These are phyloP conservation scores for Magallana gigas DNA, from an alignment of 1,140 invertebrate species.

Conservation along the genomic window DNA sequence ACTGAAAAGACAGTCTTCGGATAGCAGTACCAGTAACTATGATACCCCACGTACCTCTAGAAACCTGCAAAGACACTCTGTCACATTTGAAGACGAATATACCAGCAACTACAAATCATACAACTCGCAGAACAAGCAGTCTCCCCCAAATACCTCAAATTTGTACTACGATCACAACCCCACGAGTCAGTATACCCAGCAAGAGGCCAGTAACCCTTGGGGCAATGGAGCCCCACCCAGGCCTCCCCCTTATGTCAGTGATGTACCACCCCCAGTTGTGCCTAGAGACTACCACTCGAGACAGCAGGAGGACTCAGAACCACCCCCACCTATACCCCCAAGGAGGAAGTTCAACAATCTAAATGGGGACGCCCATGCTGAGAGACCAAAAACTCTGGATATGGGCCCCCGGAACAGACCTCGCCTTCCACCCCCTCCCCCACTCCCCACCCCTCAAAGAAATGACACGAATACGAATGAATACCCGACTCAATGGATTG, in stretches of 20 bases:
- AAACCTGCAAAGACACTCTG: conserved; percentile 75
- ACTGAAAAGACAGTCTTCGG: conserved; percentile 73
- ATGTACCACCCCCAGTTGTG: conserved; percentile 78
- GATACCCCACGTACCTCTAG: conserved; percentile 73
- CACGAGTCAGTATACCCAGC: conserved; percentile 7
- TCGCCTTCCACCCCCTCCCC: conserved; percentile 54
- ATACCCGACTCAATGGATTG: conserved; percentile 53
- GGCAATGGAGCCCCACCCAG: conserved; percentile 20
- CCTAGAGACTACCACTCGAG: conserved; percentile 47
- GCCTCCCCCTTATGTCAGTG: conserved; percentile 18
- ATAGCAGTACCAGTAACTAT: conserved; percentile 73
- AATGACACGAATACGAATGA: conserved; percentile 54
- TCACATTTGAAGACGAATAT: conserved; percentile 77
- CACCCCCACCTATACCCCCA: conserved; percentile 58
- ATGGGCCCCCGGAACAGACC: conserved; percentile 60
- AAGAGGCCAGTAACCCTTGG: conserved; percentile 19
- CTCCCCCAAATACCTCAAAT: conserved; percentile 87
- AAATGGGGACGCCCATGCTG: conserved; percentile 58
- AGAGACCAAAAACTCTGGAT: conserved; percentile 64
- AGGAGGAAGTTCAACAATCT: conserved; percentile 52
- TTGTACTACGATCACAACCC: conserved; percentile 78
- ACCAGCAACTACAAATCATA: conserved; percentile 67
- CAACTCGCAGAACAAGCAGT: conserved; percentile 82
- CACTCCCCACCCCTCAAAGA: conserved; percentile 54
- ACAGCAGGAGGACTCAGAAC: conserved; percentile 69